Evolutionary conservation across 1,140 invertebrate genomes (phyloP).

Genomic region (Drosophila ironensis): DNA sequence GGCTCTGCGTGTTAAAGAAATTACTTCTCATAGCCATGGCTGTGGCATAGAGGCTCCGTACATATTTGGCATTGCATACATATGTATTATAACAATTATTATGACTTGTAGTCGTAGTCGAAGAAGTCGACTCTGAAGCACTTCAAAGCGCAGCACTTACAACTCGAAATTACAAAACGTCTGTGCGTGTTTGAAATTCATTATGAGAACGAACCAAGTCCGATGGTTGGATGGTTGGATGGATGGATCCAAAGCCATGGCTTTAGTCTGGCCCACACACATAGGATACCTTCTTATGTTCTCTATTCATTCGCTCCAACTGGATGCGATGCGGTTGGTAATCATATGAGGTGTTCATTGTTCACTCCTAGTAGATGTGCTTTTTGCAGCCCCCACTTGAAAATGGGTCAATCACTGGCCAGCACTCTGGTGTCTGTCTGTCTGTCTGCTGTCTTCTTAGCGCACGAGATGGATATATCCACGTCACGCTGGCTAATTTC

Average conservation of each 20-base stretch:
- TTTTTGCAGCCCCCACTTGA: conserved; percentile 36
- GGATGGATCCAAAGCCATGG: conserved; percentile 3
- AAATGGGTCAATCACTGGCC: conserved; percentile 62
- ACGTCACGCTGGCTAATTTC: conserved; percentile 14
- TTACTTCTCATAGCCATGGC: conserved; percentile 28
- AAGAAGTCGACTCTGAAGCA: conserved; percentile 47
- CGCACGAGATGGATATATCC: conserved; percentile 8
- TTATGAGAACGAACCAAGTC: conserved; percentile 45
- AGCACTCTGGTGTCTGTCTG: background rate
- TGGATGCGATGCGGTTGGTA: conserved; percentile 46
- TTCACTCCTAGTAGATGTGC: conserved; percentile 42
- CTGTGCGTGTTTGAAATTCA: conserved; percentile 80
- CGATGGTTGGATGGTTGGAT: conserved; percentile 17
- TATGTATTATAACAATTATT: conserved; percentile 33
- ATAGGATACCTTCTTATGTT: conserved; percentile 9
- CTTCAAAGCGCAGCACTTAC: conserved; percentile 71
- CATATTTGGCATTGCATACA: conserved; percentile 53
- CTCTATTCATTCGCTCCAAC: background rate
- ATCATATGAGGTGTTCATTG: conserved; percentile 73
- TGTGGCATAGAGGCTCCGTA: background rate
- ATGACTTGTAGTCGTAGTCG: conserved; percentile 43
- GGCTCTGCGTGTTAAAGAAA: conserved; percentile 53
- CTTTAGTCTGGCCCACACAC: conserved; percentile 19
- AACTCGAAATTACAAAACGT: conserved; percentile 80
- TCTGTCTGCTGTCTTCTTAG: conserved; percentile 9